Evolutionary conservation across 2,888 invertebrate genomes (phyloP).

Genomic region (Tenthredo distinguenda): DNA sequence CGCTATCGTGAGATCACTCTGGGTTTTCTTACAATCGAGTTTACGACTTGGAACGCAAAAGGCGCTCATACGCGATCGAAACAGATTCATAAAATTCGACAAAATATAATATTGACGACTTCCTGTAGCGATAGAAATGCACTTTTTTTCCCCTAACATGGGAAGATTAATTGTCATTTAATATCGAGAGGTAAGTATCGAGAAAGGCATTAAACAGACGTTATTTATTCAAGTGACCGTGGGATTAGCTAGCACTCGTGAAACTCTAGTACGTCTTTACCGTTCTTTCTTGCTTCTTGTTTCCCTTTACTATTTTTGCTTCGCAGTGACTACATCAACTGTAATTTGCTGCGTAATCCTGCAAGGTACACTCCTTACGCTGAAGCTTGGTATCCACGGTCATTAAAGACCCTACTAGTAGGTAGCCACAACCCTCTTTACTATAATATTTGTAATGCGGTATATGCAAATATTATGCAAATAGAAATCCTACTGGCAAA

Average conservation of each 20-base stretch:
- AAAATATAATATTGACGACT: slow-evolving; percentile 19
- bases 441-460: slow-evolving; percentile 14
- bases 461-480: slow-evolving; percentile 36
- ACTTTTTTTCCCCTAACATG: neutral
- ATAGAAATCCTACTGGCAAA: slow-evolving; percentile 3
- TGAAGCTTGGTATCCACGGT: slow-evolving; percentile 25
- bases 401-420: slow-evolving; percentile 24
- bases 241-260: slow-evolving; percentile 21
- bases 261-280: slow-evolving; percentile 24
- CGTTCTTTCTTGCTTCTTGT: slow-evolving; percentile 18
- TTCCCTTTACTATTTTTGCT: slow-evolving; percentile 31
- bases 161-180: slow-evolving; percentile 26
- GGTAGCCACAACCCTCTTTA: slow-evolving; percentile 28
- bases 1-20: slow-evolving; percentile 57
- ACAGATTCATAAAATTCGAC: neutral
- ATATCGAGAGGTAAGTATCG: slow-evolving; percentile 23
- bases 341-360: slow-evolving; percentile 38
- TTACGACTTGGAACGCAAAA: slow-evolving; percentile 31
- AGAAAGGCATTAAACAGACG: neutral
- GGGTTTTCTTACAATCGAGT: slow-evolving; percentile 36
- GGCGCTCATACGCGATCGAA: neutral
- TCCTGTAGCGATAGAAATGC: neutral
- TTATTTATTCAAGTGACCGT: slow-evolving; percentile 34
- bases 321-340: slow-evolving; percentile 21
- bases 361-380: slow-evolving; percentile 22